phyloP scores from a whole-genome alignment of 2,113 vertebrate genomes.

The Phrynocephalus versicolor region DNA sequence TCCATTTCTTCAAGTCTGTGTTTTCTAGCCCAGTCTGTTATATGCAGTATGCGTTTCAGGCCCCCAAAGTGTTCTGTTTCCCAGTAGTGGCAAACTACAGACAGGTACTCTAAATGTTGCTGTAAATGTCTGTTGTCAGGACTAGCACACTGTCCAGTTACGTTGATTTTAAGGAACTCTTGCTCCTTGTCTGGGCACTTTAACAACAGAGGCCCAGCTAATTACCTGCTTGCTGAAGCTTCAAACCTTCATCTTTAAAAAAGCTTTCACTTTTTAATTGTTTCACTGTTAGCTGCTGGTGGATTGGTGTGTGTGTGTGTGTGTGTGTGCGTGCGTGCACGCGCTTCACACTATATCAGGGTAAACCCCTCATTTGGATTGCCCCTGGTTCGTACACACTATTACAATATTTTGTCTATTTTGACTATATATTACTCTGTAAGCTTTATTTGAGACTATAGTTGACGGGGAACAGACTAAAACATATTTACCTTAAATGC shows the following conservation, averaged over 20 bases:
- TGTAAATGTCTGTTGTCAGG: too few relatives aligned
- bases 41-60: too few relatives aligned
- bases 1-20: too few relatives aligned
- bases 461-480: not conserved
- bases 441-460: too few relatives aligned
- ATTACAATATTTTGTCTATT: not conserved
- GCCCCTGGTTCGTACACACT: not conserved
- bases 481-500: not conserved
- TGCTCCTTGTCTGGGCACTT: not conserved
- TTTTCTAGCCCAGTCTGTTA: not conserved
- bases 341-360: too few relatives aligned
- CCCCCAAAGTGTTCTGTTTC: too few relatives aligned
- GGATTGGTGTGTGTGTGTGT: too few relatives aligned
- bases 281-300: not conserved
- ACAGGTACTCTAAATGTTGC: too few relatives aligned
- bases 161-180: too few relatives aligned
- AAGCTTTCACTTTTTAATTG: not conserved
- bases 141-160: too few relatives aligned
- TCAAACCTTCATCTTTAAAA: not conserved
- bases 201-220: not conserved
- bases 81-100: too few relatives aligned
- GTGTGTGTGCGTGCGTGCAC: too few relatives aligned
- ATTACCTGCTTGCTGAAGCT: not conserved
- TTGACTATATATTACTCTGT: not conserved
- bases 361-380: not conserved